Evolutionary conservation across 2,888 invertebrate genomes (phyloP), one percentile per base, ranked within the genome.

Genomic region (Galeopsomyia nigrocyanea): DNA sequence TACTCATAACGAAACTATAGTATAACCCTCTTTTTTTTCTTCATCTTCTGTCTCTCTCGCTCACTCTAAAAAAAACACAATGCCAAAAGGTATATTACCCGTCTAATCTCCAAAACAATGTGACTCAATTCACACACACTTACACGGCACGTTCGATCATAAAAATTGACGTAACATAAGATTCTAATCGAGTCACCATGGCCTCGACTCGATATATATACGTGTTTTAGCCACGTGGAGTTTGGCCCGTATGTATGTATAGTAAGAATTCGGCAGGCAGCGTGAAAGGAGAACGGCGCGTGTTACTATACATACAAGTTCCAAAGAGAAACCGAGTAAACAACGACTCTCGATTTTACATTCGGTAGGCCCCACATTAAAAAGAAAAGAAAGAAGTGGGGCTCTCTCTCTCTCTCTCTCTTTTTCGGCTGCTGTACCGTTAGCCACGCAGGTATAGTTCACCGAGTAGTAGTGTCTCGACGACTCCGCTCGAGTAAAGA

Each of bases 401-500:
- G 65, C 64, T 64, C 39, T 39, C 39, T 1, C 5, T 39, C 7
- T 7, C 7, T 31, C 7, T 31, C 31, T 39, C 13, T 39, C 13
- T 39, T 39, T 39, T 39, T 39, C 13, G 26, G 39, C 39, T 13
- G 5, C 7, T 39, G 39, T 39, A 39, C 39, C 73, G 73, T 75
- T 65, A 70, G 69, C 51, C 17, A 58, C 76, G 79, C 80, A 78
- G 77, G 73, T 71, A 39, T 3, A 5, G 55, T 50, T 58, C 68
- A 74, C 73, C 73, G 50, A 74, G 77, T 14, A 72, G 78, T 80
- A 81, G 80, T 83, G 39, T 39, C 82, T 82, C 79, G 82, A 80
- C 79, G 82, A 82, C 81, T 82, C 80, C 82, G 82, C 81, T n/a
- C 80, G 81, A 78, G 79, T 71, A 71, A 68, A 67, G n/a, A n/a